These are phyloP conservation scores for Deladenus siricidicola DNA, from an alignment of 2,888 invertebrate species.

Conservation along the genomic window DNA sequence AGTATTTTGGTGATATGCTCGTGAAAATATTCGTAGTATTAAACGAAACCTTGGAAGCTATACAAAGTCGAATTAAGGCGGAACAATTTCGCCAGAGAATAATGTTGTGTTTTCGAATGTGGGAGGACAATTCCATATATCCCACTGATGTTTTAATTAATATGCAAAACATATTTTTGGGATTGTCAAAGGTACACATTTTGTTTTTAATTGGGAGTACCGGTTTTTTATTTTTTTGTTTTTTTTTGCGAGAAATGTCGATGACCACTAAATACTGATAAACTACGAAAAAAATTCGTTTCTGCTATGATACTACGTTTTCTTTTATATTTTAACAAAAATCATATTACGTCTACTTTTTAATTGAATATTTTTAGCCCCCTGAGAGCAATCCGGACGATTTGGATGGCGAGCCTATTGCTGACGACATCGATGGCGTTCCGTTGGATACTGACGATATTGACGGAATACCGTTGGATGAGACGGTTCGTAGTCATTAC, in stretches of 20 bases:
- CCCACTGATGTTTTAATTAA: conserved; percentile 80
- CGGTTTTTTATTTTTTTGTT: too few species aligned
- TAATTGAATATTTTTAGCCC: not conserved
- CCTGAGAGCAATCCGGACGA: conserved; percentile 1
- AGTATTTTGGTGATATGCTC: conserved; percentile 54
- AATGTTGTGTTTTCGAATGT: conserved; percentile 72
- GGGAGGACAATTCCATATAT: conserved; percentile 96
- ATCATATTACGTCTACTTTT: too few species aligned
- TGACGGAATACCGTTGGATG: conserved; percentile 24
- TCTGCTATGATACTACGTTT: too few species aligned
- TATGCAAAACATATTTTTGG: conserved; percentile 81
- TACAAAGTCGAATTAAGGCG: conserved; percentile 79
- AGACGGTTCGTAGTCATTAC: conserved; percentile 11
- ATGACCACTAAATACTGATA: too few species aligned
- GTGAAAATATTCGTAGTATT: conserved; percentile 67
- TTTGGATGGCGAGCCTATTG: conserved; percentile 11
- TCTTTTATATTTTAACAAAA: too few species aligned
- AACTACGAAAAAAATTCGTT: too few species aligned
- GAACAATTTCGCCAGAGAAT: conserved; percentile 85
- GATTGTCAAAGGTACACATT: conserved; percentile 57
- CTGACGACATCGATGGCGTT: not conserved
- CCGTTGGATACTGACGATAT: conserved; percentile 16
- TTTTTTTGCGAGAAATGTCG: too few species aligned
- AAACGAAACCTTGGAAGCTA: conserved; percentile 66
- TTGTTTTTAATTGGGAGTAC: too few species aligned